phyloP scores from a whole-genome alignment of 2,888 invertebrate species.

The Sinodicranocentrus sp. region DNA sequence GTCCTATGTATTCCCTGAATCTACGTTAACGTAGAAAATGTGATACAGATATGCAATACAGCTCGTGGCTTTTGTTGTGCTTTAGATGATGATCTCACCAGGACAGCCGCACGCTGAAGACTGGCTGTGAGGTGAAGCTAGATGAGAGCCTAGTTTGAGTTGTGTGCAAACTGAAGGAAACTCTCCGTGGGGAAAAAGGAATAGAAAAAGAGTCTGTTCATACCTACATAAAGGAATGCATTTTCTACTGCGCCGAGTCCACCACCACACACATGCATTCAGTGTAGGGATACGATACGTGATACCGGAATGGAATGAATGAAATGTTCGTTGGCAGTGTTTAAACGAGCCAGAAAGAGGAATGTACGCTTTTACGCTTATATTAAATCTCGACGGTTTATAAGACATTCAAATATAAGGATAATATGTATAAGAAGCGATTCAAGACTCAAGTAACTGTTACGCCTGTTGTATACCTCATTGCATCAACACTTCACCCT shows the following conservation, averaged over 20 bases:
- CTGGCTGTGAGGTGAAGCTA: slow-evolving; percentile 63
- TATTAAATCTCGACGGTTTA: neutral
- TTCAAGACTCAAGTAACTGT: slow-evolving; percentile 8
- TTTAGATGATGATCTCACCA: slow-evolving; percentile 71
- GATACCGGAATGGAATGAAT: slow-evolving; percentile 49
- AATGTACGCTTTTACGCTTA: neutral
- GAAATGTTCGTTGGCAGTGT: slow-evolving; percentile 36
- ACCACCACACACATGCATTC: neutral
- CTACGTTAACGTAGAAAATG: slow-evolving; percentile 10
- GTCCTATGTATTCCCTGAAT: neutral
- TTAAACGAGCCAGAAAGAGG: neutral
- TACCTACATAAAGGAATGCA: slow-evolving; percentile 50
- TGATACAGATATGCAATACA: slow-evolving; percentile 28
- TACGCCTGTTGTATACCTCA: neutral
- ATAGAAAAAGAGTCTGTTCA: too few relatives aligned
- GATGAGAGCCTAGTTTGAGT: slow-evolving; percentile 55
- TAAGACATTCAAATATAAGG: too few relatives aligned
- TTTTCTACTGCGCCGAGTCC: slow-evolving; percentile 45
- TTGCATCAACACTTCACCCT: neutral
- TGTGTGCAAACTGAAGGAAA: slow-evolving; percentile 44
- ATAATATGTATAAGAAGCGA: neutral
- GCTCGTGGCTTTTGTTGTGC: slow-evolving; percentile 39
- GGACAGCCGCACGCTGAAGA: slow-evolving; percentile 69
- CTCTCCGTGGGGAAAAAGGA: neutral
- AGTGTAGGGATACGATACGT: neutral